A percentile compares a stretch with the other conserved stretches of the same genome.
Conservation (phyloP, 1,140 invertebrate species). For the Thaumatotibia leucotreta region DNA sequence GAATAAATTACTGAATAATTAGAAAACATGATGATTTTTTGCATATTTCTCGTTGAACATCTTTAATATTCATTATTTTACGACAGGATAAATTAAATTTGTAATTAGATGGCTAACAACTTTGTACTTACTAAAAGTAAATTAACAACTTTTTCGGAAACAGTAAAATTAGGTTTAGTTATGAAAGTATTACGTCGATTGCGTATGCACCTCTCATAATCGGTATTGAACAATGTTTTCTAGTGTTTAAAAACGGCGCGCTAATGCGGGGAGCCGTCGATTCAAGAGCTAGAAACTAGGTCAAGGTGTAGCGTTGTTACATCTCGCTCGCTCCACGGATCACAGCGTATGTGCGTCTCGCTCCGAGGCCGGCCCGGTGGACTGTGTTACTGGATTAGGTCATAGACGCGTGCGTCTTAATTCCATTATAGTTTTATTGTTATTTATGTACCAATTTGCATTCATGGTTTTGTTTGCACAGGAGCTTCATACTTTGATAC, state of each 20-base stretch:
- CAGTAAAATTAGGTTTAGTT: neutral
- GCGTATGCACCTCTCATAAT: neutral
- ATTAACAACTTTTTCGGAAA: neutral
- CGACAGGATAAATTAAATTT: neutral
- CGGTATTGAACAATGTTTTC: neutral
- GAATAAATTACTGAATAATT: neutral
- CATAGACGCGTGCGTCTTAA: conserved; percentile 14
- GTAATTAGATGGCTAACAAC: neutral
- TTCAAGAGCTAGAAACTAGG: conserved; percentile 14
- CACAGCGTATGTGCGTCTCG: neutral
- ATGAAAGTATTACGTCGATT: neutral
- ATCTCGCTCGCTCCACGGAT: neutral
- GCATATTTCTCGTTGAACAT: neutral
- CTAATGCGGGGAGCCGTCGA: neutral
- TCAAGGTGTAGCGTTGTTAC: conserved; percentile 8
- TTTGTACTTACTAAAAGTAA: neutral
- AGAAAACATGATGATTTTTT: neutral
- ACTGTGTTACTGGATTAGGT: conserved; percentile 17
- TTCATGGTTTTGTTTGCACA: conserved; percentile 2
- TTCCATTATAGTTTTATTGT: conserved; percentile 14
- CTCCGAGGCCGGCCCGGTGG: conserved; percentile 4
- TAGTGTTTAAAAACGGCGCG: conserved; percentile 6
- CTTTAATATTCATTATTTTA: neutral
- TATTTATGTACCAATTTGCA: conserved; percentile 4
- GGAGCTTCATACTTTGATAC: neutral